Percentiles rank a stretch among this genome's conserved stretches.
Evolutionary conservation across 1,140 invertebrate species (phyloP).

Genomic region (Brachionus manjavacas): DNA sequence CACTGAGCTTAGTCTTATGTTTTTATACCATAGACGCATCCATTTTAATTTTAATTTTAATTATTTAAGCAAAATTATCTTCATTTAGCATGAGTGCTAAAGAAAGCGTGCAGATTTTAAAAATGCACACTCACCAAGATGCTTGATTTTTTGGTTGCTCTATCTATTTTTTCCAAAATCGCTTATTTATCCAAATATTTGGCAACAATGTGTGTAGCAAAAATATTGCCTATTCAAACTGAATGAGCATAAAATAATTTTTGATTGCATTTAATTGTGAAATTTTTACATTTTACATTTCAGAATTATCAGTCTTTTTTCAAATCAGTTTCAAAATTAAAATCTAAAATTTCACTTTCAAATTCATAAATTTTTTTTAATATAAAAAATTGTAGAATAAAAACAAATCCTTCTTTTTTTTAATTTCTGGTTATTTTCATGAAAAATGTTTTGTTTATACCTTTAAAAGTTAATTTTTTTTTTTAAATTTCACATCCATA

Average conservation of each 20-base stretch:
- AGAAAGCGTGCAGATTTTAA: not conserved
- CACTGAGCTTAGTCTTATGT: not conserved
- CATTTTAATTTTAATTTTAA: not conserved
- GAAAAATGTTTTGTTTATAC: too few relatives aligned
- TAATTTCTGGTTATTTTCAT: too few relatives aligned
- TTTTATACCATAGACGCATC: not conserved
- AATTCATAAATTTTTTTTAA: not conserved
- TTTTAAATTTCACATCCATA: too few relatives aligned
- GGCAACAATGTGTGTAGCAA: not conserved
- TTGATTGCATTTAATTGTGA: not conserved
- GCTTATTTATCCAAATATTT: not conserved
- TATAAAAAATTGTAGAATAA: too few relatives aligned
- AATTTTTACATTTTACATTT: too few relatives aligned
- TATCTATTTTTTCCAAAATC: not conserved
- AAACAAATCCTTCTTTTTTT: too few relatives aligned
- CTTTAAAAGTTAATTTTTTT: too few relatives aligned
- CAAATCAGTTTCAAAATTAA: not conserved
- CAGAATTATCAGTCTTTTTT: not conserved
- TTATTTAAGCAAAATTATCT: conserved; percentile 3
- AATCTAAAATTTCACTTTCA: not conserved
- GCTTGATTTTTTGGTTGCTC: not conserved
- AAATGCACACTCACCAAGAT: not conserved
- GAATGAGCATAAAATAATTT: not conserved
- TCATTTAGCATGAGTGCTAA: not conserved
- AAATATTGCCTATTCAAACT: not conserved